Evolutionary conservation across 2,113 vertebrate species (phyloP).

Genomic region (Dolichallabes microphthalmus): DNA sequence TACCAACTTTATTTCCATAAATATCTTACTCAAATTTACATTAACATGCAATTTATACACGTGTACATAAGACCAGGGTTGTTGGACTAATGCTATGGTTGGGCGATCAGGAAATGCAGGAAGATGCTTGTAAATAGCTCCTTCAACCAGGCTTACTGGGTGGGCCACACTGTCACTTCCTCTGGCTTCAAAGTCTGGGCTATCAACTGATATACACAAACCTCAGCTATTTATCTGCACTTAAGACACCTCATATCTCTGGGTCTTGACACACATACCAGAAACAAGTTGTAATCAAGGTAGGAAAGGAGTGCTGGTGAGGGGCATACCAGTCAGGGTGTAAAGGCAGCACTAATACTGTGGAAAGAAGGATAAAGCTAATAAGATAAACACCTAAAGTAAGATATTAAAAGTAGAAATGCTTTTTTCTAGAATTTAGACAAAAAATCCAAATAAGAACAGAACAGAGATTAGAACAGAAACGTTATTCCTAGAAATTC

Average conservation of each 20-base stretch:
- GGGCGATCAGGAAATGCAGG: slow-evolving; percentile 55
- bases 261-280: slow-evolving; percentile 57
- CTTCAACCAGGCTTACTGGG: slow-evolving; percentile 64
- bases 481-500: not conserved
- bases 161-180: slow-evolving; percentile 68
- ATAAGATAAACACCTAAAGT: not conserved
- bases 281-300: slow-evolving; percentile 40
- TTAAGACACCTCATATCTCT: slow-evolving; percentile 53
- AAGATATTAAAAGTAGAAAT: not conserved
- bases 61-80: slow-evolving; percentile 11
- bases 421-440: not conserved
- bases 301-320: not conserved
- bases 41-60: not conserved
- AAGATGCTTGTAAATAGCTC: slow-evolving; percentile 67
- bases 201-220: slow-evolving; percentile 53
- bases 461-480: not conserved
- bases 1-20: slow-evolving; percentile 17
- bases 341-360: not conserved
- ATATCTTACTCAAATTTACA: not conserved
- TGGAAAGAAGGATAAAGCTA: not conserved
- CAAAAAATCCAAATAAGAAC: not conserved
- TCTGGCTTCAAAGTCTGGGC: slow-evolving; percentile 47
- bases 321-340: not conserved
- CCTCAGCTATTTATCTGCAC: slow-evolving; percentile 54
- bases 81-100: slow-evolving; percentile 39